phyloP scores from a whole-genome alignment of 2,797 vertebrate genomes.

The Poeciliopsis gracilis region DNA sequence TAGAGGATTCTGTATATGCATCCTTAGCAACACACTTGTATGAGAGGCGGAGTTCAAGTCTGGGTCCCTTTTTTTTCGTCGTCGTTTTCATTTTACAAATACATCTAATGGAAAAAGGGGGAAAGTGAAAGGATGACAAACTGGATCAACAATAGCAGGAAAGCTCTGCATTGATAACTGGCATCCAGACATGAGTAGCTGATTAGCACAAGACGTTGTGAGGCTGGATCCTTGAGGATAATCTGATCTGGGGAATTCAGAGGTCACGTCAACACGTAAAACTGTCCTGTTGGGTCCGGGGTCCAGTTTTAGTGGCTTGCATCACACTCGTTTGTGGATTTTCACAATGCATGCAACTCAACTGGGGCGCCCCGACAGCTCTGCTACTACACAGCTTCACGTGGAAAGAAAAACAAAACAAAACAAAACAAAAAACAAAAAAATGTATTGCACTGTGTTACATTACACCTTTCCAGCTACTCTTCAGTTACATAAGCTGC shows the following conservation, averaged over 20 bases:
- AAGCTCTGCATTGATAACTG: neutral
- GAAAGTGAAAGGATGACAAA: neutral
- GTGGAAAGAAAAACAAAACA: neutral
- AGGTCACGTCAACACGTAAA: neutral
- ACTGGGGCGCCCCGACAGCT: neutral
- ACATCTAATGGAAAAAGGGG: neutral
- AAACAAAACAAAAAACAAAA: too few relatives aligned
- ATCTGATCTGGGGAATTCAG: neutral
- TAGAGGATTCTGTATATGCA: constrained; percentile 4
- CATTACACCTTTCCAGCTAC: neutral
- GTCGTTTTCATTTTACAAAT: neutral
- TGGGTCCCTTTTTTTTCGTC: neutral
- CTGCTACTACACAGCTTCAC: neutral
- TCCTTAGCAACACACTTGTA: neutral
- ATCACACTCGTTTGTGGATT: neutral
- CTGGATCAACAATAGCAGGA: neutral
- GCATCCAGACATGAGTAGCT: neutral
- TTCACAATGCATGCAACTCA: neutral
- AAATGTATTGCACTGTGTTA: neutral
- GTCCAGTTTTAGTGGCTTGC: neutral
- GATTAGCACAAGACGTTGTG: neutral
- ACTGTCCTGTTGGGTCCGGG: neutral
- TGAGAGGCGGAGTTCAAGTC: neutral
- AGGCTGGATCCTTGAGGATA: constrained; percentile 1
- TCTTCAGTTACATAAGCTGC: neutral